These are phyloP conservation scores for Trissolcus brochymenae DNA, from an alignment of 2,888 invertebrate genomes.

Conservation along the genomic window DNA sequence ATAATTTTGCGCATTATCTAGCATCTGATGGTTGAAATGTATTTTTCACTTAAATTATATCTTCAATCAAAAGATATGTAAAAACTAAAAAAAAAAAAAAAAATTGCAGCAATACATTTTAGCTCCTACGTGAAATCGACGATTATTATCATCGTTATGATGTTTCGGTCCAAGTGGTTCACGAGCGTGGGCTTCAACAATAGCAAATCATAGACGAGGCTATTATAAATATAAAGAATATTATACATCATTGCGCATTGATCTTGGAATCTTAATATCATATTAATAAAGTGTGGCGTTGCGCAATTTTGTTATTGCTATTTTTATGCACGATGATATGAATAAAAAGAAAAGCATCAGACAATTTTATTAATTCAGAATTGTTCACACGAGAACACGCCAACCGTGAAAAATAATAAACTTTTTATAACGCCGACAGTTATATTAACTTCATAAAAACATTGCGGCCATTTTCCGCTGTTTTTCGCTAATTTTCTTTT, in stretches of 20 bases:
- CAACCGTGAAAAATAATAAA: no score
- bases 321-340: neutral
- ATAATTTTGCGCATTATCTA: constrained; percentile 39
- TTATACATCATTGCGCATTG: neutral
- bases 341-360: neutral
- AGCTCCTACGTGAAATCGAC: constrained; percentile 18
- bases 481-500: no score
- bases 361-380: no score
- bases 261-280: neutral
- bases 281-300: neutral
- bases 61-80: constrained; percentile 22
- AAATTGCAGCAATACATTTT: constrained; percentile 33
- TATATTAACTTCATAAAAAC: no score
- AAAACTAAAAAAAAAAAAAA: constrained; percentile 10
- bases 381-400: no score
- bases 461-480: no score
- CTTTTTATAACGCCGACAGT: no score
- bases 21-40: constrained; percentile 30
- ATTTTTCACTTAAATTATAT: constrained; percentile 38
- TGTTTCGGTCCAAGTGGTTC: constrained; percentile 12
- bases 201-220: neutral
- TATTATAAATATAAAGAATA: neutral
- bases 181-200: constrained; percentile 6
- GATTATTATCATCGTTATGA: constrained; percentile 25
- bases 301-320: neutral